Percentiles rank a stretch among this genome's conserved stretches.
phyloP scores from a whole-genome alignment of 2,113 vertebrate genomes.

The Pseudopodoces humilis region DNA sequence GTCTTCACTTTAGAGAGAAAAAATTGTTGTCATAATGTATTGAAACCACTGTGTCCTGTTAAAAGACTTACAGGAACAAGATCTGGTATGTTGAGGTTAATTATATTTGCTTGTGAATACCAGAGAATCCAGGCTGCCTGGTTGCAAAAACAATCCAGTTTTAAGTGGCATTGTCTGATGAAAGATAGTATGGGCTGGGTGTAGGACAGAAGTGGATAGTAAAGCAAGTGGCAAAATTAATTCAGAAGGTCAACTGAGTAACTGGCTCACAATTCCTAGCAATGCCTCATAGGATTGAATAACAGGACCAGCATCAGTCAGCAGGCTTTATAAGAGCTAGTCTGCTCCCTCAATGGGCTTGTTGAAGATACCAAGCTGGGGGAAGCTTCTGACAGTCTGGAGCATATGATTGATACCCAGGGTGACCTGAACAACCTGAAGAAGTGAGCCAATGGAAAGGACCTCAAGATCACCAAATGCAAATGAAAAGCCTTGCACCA shows the following conservation, averaged over 20 bases:
- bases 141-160: background rate
- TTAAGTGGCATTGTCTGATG: background rate
- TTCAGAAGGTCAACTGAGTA: background rate
- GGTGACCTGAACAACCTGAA: background rate
- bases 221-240: background rate
- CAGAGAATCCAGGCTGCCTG: background rate
- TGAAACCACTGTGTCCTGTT: background rate
- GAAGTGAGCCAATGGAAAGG: background rate
- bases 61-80: background rate
- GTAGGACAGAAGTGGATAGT: background rate
- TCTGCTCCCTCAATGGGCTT: background rate
- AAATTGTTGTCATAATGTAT: background rate
- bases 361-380: background rate
- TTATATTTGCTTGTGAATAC: background rate
- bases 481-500: background rate
- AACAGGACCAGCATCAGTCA: background rate
- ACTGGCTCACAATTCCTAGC: background rate
- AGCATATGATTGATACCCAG: background rate
- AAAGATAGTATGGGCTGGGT: background rate
- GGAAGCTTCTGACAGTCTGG: background rate
- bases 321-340: background rate
- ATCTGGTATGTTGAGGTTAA: fast-evolving
- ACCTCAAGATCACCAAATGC: background rate
- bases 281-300: background rate
- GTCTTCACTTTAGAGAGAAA: background rate